Evolutionary conservation across 2,797 vertebrate genomes (phyloP), one percentile per base, ranked within the genome.

Genomic region (Scarus forsteni): DNA sequence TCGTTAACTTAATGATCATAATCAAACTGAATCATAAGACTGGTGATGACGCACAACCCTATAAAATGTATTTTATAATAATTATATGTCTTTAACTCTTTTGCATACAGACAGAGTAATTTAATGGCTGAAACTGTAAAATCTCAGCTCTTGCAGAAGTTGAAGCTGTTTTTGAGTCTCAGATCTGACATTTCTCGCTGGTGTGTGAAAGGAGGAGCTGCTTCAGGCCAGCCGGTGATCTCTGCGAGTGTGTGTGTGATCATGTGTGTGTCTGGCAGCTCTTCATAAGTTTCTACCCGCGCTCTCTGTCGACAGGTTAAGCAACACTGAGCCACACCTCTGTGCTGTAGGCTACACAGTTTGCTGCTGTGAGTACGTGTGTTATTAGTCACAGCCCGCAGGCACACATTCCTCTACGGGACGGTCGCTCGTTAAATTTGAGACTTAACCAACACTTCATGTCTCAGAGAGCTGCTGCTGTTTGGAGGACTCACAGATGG

Each of bases 221-320:
- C 61, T 63, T 65, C 54, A 27, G 70, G 56, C 13, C 27, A 45
- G 45, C 45, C 19, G 42, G 15, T 27, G 2, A 27, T 27, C 27
- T 27, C 60, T 12, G n/a, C n/a, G n/a, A n/a, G n/a, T 36, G 46
- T 19, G 10, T 64, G 51, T 35, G 35, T 38, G 16, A 34, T 18
- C 50, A 44, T n/a, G 49, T 15, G 51, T 52, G 35, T 56, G n/a
- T 55, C 0, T 62, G 43, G 58, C 50, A 61, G 42, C 55, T 53
- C n/a, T 42, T 59, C 71, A 63, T 5, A 43, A 35, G 67, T 35
- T 68, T 35, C 64, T 55, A 34, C 11, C 34, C 60, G 36, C 6
- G 48, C n/a, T 75, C 54, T 74, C 75, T 76, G 76, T 83, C 71
- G 88, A 75, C 88, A 83, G 73, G 86, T 90, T 87, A 60, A 68